Conservation (phyloP, 2,113 vertebrate genomes). For the Chaetodon auriga region DNA sequence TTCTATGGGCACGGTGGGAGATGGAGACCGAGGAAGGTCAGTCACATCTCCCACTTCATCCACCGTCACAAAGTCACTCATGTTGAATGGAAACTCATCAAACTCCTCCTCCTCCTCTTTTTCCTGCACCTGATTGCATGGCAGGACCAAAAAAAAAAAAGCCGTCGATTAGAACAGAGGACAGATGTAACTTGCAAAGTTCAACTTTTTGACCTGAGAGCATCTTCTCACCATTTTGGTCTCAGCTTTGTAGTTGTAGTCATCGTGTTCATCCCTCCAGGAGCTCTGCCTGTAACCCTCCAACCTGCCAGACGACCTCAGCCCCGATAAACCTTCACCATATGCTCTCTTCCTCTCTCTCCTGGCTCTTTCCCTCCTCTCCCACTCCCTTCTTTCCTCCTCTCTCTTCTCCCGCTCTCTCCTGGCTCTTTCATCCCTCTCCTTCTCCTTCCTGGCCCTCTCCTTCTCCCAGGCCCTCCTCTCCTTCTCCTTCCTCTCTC, state of each 20-base stretch:
- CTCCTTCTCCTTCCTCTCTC: slow-evolving; percentile 38
- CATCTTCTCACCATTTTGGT: slow-evolving; percentile 44
- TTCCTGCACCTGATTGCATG: neutral
- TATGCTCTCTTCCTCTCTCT: slow-evolving; percentile 55
- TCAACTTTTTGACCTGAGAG: neutral
- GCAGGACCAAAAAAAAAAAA: neutral
- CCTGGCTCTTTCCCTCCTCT: slow-evolving; percentile 58
- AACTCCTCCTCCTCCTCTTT: slow-evolving; percentile 48
- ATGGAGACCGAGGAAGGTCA: slow-evolving; percentile 44
- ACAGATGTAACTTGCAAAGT: neutral
- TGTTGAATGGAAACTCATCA: slow-evolving; percentile 69
- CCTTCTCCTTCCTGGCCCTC: slow-evolving; percentile 29
- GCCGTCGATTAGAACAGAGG: neutral
- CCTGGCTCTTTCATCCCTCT: slow-evolving; percentile 45
- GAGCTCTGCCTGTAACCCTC: slow-evolving; percentile 37
- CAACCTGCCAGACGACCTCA: neutral
- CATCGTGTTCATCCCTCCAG: neutral
- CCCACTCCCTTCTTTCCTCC: slow-evolving; percentile 35
- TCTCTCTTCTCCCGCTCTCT: slow-evolving; percentile 48
- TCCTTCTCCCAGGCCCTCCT: slow-evolving; percentile 21
- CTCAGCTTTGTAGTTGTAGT: neutral
- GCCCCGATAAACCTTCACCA: neutral
- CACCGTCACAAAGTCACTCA: slow-evolving; percentile 79
- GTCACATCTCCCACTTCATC: slow-evolving; percentile 80
- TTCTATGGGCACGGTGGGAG: slow-evolving; percentile 25